Base-by-base conservation (phyloP, 1,140 invertebrate species). In the Drosophila orena region DNA sequence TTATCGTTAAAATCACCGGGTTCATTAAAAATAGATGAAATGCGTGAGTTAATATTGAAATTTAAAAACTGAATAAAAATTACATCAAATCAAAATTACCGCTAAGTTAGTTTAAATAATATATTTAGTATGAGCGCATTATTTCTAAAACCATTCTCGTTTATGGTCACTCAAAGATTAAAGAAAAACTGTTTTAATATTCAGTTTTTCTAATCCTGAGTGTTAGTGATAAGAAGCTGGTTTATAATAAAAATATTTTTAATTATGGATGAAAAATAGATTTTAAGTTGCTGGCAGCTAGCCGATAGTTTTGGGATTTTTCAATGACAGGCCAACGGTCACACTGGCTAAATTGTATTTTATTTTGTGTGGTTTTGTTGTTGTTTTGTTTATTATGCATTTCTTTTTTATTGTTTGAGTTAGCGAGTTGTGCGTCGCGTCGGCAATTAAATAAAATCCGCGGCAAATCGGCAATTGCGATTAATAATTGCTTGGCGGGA, bases 361-460 rank as follows among this genome's bases (percentile, higher is more conserved):
- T 74, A 78, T 86, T 85, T 81, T 79, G 76, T 50, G 20, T 56
- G 8, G 22, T 42, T 42, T 56, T 42, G 55, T 73, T 58, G 77
- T 88, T 81, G 74, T 73, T 88, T 86, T 81, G 81, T 70, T 71
- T 58, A 37, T 46, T 30, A 56, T 42, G 81, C 69, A 75, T 85
- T 85, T 84, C 71, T 84, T 86, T 86, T 81, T 86, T 88, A 78
- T 70, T 86, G 72, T 77, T 85, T 75, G 69, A 58, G 46, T 74
- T 73, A 12, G 52, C 30, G 44, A 10, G 43, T 72, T 38, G 24
- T 65, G 62, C 50, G 69, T 66, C 56, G 30, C 30, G 30, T 30
- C 30, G 30, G 30, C 30, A 30, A 3, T 30, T 30, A 52, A 53
- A 71, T 68, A 58, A 68, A 4, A 27, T 15, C 46, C 22, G 30